Evolutionary conservation across 2,888 invertebrate genomes (phyloP).

Genomic region (Spilosoma lubricipeda): DNA sequence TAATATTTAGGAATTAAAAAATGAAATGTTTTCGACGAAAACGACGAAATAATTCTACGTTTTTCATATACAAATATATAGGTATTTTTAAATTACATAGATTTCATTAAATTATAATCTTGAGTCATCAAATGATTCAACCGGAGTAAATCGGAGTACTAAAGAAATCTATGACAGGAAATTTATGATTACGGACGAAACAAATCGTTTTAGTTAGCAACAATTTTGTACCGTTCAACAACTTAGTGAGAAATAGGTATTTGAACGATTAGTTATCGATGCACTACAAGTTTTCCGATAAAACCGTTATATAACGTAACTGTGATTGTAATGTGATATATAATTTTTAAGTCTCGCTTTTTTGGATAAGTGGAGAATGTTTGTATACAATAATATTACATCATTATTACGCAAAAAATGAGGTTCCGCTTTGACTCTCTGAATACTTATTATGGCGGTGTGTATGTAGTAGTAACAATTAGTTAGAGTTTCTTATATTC

Average conservation of each 20-base stretch:
- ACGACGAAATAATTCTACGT: too few relatives aligned
- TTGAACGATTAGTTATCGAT: constrained; percentile 32
- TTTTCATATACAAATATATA: not conserved
- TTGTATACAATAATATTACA: not conserved
- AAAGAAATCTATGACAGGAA: constrained; percentile 54
- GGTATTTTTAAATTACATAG: constrained; percentile 23
- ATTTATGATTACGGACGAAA: constrained; percentile 49
- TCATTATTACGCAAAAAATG: not conserved
- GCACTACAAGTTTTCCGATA: constrained; percentile 2
- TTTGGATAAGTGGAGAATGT: not conserved
- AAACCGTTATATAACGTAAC: not conserved
- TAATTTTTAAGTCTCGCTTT: not conserved
- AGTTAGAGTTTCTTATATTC: not conserved
- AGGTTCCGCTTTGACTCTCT: not conserved
- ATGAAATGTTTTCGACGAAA: not conserved
- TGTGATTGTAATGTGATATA: not conserved
- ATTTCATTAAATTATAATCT: constrained; percentile 43
- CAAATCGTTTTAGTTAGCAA: constrained; percentile 54
- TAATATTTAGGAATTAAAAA: not conserved
- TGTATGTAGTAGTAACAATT: not conserved
- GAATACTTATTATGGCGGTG: not conserved
- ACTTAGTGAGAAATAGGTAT: constrained; percentile 38
- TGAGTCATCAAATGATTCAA: constrained; percentile 42
- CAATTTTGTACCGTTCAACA: constrained; percentile 46
- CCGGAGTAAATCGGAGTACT: constrained; percentile 27